Conservation (phyloP, 2,113 vertebrate species). For the Anthoscopus minutus region DNA sequence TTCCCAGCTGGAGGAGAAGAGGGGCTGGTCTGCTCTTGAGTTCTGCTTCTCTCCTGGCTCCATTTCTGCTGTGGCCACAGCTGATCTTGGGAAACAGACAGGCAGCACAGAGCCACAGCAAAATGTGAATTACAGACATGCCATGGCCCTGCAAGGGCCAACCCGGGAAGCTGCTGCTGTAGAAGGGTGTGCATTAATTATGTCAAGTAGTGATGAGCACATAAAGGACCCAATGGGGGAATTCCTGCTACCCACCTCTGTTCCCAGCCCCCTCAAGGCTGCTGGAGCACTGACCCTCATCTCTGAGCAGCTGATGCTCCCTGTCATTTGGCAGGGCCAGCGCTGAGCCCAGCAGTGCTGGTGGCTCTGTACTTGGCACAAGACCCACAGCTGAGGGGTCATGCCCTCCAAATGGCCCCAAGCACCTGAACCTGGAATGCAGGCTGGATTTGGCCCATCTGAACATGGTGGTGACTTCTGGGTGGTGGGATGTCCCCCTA, state of each 20-base stretch:
- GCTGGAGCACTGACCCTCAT: background rate
- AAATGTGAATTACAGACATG: background rate
- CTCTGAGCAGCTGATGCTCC: background rate
- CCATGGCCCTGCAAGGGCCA: rapidly evolving
- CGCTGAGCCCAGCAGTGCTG: background rate
- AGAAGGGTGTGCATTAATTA: background rate
- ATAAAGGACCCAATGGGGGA: background rate
- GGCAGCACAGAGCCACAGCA: background rate
- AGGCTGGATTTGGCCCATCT: background rate
- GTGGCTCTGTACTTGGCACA: rapidly evolving
- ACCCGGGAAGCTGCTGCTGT: rapidly evolving
- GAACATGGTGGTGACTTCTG: background rate
- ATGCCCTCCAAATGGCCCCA: background rate
- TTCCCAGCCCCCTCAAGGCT: background rate
- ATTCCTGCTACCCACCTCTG: background rate
- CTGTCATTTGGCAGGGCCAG: background rate
- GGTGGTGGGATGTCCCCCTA: background rate
- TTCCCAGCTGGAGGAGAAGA: background rate
- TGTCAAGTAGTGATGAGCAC: rapidly evolving
- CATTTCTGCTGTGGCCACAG: background rate
- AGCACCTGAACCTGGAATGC: background rate
- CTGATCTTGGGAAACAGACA: background rate
- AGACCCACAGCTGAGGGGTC: background rate
- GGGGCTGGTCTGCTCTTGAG: background rate
- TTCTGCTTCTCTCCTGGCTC: background rate